A percentile compares a stretch with the other conserved stretches of the same genome.
Evolutionary conservation across 35 echinoderm and acorn worm species (phyloP).

Genomic region (Anneissia japonica): DNA sequence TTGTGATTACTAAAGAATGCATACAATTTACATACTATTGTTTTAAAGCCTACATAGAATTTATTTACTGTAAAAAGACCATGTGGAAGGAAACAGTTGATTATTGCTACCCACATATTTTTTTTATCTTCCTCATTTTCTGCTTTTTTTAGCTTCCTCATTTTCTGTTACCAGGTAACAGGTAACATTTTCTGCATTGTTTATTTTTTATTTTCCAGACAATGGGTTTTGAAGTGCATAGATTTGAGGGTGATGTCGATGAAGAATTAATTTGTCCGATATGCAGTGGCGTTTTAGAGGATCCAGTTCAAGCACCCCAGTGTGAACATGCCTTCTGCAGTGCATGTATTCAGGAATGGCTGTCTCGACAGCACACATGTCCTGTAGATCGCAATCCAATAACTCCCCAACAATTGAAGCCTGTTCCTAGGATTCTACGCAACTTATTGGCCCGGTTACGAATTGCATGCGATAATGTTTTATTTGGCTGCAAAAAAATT

Average conservation of each 20-base stretch:
- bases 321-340: conserved; percentile 98
- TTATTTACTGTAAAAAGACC: too few species aligned
- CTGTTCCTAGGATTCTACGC: conserved; percentile 87
- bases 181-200: neutral
- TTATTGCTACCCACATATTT: too few species aligned
- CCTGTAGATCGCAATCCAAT: conserved; percentile 85
- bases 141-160: too few species aligned
- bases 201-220: neutral
- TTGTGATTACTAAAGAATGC: too few species aligned
- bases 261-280: conserved; percentile 97
- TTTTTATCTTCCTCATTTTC: too few species aligned
- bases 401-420: conserved; percentile 78
- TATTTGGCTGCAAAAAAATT: conserved; percentile 64
- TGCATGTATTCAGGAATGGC: conserved; percentile 85
- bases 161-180: neutral
- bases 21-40: too few species aligned
- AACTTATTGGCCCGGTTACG: conserved; percentile 77
- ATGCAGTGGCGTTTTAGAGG: conserved; percentile 87
- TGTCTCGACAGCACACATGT: conserved; percentile 77
- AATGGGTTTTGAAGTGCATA: conserved; percentile 89
- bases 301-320: conserved; percentile 82
- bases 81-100: too few species aligned
- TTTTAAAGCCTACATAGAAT: too few species aligned
- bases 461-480: conserved; percentile 84
- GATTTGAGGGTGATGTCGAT: conserved; percentile 95